Evolutionary conservation across 1,140 invertebrate genomes (phyloP), one percentile per base, ranked within the genome.

Genomic region (Brachionus rubens): DNA sequence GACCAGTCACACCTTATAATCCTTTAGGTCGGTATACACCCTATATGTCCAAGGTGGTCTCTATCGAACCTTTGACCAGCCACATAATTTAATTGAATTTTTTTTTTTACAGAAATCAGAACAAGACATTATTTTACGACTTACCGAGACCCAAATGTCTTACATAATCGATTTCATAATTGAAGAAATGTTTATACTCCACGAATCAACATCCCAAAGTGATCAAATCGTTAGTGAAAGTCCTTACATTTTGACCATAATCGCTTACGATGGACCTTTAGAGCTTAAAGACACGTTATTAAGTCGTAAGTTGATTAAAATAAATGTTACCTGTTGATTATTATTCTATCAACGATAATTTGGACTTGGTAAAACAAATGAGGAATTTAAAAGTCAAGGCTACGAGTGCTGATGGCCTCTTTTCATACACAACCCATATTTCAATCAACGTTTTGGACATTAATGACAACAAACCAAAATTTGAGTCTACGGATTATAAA

Each of bases 401-500:
- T 14, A 36, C 46, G 19, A 50, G 30, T 19, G 30, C 46, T 0
- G 68, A 72, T 72, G 46, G 50, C 30, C 14, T 72, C 5, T 54
- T 72, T 21, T 28, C 43, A n/a, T 72, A 72, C 46, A 40, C 46
- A 9, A 72, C 68, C 6, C 50, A 56, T 56, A 24, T 54, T 12
- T 43, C 72, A 24, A 59, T 75, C 12, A 56, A 54, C 33, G 19
- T 75, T 1, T 14, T 75, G 6, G 72, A 75, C 26, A 33, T 56
- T 16, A 75, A 75, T 59, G 72, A 75, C 21, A 54, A 75, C 21
- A 46, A 54, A 16, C 72, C 72, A 12, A 47, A 36, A 46, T 75
- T 75, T 47, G 54, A 56, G 10, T 30, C 16, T 30, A 16, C 48
- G 7, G 36, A 47, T 54, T 75, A 75, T 24, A 43, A 75, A 59